Evolutionary conservation across 2,113 vertebrate genomes (phyloP), one percentile per base, ranked within the genome.

Genomic region (Turnix velox): DNA sequence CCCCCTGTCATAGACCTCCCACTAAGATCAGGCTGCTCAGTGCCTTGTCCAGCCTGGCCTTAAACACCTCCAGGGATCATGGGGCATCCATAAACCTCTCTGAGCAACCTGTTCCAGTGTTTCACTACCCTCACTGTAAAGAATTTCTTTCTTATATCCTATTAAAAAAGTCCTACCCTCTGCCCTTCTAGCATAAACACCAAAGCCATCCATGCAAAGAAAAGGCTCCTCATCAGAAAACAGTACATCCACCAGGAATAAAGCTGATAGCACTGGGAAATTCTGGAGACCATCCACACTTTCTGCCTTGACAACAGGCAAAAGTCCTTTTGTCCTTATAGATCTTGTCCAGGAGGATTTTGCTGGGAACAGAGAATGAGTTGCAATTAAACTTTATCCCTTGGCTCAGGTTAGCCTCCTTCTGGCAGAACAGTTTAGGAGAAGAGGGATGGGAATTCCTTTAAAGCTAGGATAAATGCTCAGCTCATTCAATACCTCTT

Each of bases 301-400:
- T 84, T 33, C 45, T 65, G 61, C 3, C 6, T 7, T 48, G 14
- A 33, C 0, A 0, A n/a, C 14, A 63, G 9, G 6, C 8, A 79
- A 58, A 85, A 72, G 9, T 4, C 17, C n/a, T 68, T 83, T 80
- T 6, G 19, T 80, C 66, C 62, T 83, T 18, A 17, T 65, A 10
- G 15, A 7, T 13, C 45, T 76, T 43, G 5, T 68, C 45, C 49
- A 43, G 54, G 15, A 65, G 18, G 35, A 68, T 55, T 55, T 55
- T 84, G 1, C 48, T 91, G 30, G 40, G 24, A 48, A 43, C 7
- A 27, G 48, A 43, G 28, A 76, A 63, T 39, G 30, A 55, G 5
- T 43, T 46, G 24, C 19, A 61, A 30, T 35, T 39, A n/a, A 65
- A 37, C 61, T 74, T 81, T 55, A 77, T 8, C 18, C 22, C n/a